These are phyloP conservation scores for Pegoplata infirma DNA, from an alignment of 2,888 invertebrate genomes.

Conservation along the genomic window DNA sequence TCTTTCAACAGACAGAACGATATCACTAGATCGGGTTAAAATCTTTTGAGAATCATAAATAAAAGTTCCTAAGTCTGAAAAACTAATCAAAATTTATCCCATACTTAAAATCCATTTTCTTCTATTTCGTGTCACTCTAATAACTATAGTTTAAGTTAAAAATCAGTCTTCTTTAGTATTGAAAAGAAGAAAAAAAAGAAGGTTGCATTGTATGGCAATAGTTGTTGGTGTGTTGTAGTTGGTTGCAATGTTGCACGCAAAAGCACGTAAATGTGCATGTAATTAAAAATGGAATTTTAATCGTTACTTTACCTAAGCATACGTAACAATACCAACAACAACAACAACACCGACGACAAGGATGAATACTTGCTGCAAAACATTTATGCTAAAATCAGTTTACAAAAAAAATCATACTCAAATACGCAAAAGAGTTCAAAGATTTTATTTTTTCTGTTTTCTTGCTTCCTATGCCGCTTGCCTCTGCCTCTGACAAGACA, in stretches of 20 bases:
- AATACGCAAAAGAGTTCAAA: slow-evolving; percentile 55
- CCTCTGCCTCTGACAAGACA: no score
- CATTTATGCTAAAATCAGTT: slow-evolving; percentile 56
- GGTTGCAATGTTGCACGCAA: slow-evolving; percentile 58
- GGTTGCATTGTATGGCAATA: slow-evolving; percentile 15
- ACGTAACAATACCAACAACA: slow-evolving; percentile 64
- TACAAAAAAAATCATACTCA: slow-evolving; percentile 27
- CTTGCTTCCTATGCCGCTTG: slow-evolving; percentile 8
- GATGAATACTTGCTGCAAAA: slow-evolving; percentile 55
- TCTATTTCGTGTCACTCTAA: no score
- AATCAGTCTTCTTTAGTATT: background rate
- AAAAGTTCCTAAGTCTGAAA: no score
- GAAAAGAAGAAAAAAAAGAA: slow-evolving; percentile 23
- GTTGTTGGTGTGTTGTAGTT: slow-evolving; percentile 15
- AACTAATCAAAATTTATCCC: no score
- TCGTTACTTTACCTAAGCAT: slow-evolving; percentile 62
- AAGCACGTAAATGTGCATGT: slow-evolving; percentile 63
- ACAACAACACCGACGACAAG: slow-evolving; percentile 62
- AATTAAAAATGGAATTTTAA: slow-evolving; percentile 67
- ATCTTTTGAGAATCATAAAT: no score
- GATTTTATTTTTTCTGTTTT: slow-evolving; percentile 19
- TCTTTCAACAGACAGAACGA: no score
- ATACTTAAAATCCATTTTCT: no score
- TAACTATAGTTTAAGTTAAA: background rate
- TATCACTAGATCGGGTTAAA: no score